Evolutionary conservation across 2,797 vertebrate genomes (phyloP).

Genomic region (Pteronotus mesoamericanus): DNA sequence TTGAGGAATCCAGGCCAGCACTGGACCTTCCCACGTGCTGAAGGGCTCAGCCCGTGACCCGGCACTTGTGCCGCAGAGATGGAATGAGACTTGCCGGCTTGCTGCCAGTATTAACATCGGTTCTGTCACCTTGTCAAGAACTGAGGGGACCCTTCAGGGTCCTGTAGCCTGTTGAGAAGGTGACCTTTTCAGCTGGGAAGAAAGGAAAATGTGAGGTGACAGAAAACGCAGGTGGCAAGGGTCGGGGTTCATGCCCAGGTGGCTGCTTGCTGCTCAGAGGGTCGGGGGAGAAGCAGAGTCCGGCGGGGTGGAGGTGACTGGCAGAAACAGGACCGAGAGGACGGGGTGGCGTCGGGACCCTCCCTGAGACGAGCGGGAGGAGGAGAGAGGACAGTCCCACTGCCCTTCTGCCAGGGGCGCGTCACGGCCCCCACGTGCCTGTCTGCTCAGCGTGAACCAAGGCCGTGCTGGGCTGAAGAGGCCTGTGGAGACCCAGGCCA

Average conservation of each 20-base stretch:
- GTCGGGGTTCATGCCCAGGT: neutral
- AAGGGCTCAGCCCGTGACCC: neutral
- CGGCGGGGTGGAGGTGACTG: neutral
- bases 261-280: neutral
- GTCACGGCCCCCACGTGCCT: fast-evolving
- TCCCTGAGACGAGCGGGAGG: neutral
- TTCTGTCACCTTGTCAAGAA: neutral
- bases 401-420: neutral
- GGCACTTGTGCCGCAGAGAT: neutral
- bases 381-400: too few species aligned
- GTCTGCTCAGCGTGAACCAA: neutral
- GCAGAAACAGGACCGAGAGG: neutral
- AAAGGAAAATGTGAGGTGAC: neutral
- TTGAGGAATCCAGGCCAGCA: neutral
- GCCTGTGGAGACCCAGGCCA: neutral
- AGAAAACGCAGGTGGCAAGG: neutral
- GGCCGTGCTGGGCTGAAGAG: neutral
- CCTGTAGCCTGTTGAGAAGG: neutral
- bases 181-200: neutral
- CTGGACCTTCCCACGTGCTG: neutral
- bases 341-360: neutral
- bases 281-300: neutral
- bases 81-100: neutral
- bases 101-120: too few species aligned
- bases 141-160: neutral